Base-by-base conservation (phyloP, 2,888 invertebrate species). In the Synanthedon myopaeformis region DNA sequence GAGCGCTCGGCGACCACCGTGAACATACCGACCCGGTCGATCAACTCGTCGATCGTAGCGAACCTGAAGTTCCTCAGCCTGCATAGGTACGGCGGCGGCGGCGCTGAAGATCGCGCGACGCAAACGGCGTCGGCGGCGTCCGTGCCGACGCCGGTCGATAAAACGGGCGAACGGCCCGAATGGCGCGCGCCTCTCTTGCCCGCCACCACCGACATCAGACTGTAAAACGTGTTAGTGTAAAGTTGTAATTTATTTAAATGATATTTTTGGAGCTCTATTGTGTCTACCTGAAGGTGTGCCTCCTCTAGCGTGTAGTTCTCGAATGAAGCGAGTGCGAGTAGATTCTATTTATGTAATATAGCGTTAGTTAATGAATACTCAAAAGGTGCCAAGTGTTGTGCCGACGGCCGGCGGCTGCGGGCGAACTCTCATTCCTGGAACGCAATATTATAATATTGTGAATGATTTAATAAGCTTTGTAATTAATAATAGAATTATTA, bases 391-490 rank as follows among this genome's bases (percentile, higher is more conserved):
- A 74, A 76, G 72, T 64, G 65, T 69, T 67, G 74, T 73, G 73
- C 72, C 61, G 56, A 17, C 64, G 69, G 67, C 66, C 64, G 56
- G 5, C 14, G 17, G 17, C 48, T 64, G 65, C 72, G 50, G 65
- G 65, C 72, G 69, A 67, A 70, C 70, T 77, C 75, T 82, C 83
- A 82, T 83, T 85, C 83, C 83, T 80, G 72, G 78, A 78, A 76
- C 77, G 72, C 79, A 71, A 70, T 76, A 74, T 76, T 74, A 70
- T 70, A 74, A 76, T 74, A 70, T 70, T 72, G 71, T 70, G 67
- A 67, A 74, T 41, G 48, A 52, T 49, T 56, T 51, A 23, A 5
- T 23, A 57, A 53, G 51, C 41, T 58, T 64, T 61, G 56, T 65
- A 61, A 63, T 59, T 52, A 58, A 56, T 58, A 55, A 56, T 55